These are phyloP conservation scores for Eurystomus gularis DNA, from an alignment of 2,113 vertebrate genomes.

Conservation along the genomic window DNA sequence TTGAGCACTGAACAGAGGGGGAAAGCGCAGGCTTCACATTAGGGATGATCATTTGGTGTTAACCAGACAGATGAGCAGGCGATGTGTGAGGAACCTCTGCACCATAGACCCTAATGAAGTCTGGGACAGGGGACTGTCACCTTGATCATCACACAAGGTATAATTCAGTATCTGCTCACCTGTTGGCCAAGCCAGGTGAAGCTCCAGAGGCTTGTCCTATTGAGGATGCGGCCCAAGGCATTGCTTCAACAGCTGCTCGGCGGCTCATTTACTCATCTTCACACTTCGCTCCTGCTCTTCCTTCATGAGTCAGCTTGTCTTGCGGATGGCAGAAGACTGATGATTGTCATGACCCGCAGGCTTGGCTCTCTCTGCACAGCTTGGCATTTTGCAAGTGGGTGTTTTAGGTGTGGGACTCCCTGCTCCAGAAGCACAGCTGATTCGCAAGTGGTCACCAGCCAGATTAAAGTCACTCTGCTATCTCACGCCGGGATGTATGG, in stretches of 20 bases:
- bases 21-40: background rate
- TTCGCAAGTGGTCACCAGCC: background rate
- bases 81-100: background rate
- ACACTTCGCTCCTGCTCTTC: rapidly evolving
- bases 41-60: background rate
- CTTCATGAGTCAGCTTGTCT: background rate
- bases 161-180: background rate
- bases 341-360: rapidly evolving
- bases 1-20: background rate
- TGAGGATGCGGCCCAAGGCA: rapidly evolving
- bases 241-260: background rate
- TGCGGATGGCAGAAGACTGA: background rate
- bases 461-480: background rate
- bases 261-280: background rate
- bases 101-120: background rate
- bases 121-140: background rate
- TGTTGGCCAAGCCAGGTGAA: background rate
- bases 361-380: background rate
- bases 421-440: background rate
- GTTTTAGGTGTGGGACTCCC: background rate
- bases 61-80: background rate
- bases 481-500: rapidly evolving
- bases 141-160: background rate
- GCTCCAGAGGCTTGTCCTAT: background rate
- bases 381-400: background rate